Evolutionary conservation across 2,797 vertebrate genomes (phyloP).

Genomic region (Myioborus melanocephalus): DNA sequence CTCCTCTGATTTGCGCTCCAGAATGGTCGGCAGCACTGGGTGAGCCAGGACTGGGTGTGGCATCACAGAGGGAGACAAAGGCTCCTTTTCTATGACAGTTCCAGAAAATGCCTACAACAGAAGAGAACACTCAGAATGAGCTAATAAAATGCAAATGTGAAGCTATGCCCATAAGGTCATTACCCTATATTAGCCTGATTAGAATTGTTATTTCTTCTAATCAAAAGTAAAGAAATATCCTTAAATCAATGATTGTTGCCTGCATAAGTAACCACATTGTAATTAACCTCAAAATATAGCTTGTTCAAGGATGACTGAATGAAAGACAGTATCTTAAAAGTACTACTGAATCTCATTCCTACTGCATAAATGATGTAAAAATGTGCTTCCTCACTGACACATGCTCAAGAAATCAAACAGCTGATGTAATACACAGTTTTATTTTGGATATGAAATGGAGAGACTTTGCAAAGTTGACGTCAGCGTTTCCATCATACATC

Average conservation of each 20-base stretch:
- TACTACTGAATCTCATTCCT: conserved; percentile 30
- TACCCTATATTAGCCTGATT: conserved; percentile 42
- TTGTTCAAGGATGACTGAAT: conserved; percentile 46
- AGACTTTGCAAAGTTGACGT: neutral
- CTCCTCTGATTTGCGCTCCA: conserved; percentile 89
- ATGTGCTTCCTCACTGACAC: conserved; percentile 3
- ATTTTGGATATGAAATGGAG: neutral
- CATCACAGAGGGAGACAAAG: conserved; percentile 76
- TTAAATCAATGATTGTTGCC: conserved; percentile 52
- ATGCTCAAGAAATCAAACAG: neutral
- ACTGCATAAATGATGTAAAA: conserved; percentile 17
- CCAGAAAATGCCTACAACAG: conserved; percentile 91
- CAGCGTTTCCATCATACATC: conserved; percentile 2
- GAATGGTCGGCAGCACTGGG: conserved; percentile 88
- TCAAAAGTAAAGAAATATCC: conserved; percentile 62
- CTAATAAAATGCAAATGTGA: conserved; percentile 33
- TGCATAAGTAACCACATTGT: conserved; percentile 43
- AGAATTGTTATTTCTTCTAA: conserved; percentile 58
- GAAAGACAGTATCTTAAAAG: conserved; percentile 47
- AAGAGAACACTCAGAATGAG: conserved; percentile 45
- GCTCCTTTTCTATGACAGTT: conserved; percentile 93
- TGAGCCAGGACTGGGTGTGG: conserved; percentile 83
- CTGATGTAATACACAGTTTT: neutral
- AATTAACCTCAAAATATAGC: conserved; percentile 61
- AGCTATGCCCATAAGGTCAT: conserved; percentile 44